Base-by-base conservation (phyloP, 2,113 vertebrate genomes). In the Python bivittatus region DNA sequence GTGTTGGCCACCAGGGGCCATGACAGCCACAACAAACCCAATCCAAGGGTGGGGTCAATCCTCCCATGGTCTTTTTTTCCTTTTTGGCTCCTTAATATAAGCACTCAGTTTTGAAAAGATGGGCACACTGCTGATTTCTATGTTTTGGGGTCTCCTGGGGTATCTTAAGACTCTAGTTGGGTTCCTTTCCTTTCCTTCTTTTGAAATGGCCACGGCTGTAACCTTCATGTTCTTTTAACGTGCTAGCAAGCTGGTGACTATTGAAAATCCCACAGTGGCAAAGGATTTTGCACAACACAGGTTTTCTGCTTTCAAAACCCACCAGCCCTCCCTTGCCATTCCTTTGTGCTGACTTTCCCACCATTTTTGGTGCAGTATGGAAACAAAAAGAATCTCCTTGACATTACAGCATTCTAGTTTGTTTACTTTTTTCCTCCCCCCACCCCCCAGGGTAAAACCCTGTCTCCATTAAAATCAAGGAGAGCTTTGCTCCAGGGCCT, bases 121-220 rank as follows among this genome's bases (percentile, higher is more conserved):
- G 89, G 88, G 95, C 95, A 94, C 90, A 95, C 89, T 95, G 86
- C 72, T 91, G 92, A 94, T 52, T 91, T 94, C 88, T 52, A 10
- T 29, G 85, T 86, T 89, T n/a, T 91, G 90, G 85, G 38, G 88
- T 95, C 86, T 93, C 29, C 20, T 29, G 33, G 53, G 44, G 42
- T 94, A 93, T 95, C 54, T 87, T 84, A 85, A 83, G 33, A 84
- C 93, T 92, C 92, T 90, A 90, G n/a, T 90, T 17, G 57, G 57
- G 57, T 4, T 68, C n/a, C 61, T 92, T 88, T 60, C 33, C 53
- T 64, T 57, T 61, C 22, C 44, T 58, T 57, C 54, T 11, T 29
- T 25, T 27, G 33, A 89, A 92, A 83, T 6, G 17, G 12, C 4
- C 25, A 72, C 4, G 12, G 58, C 27, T 91, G 93, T 84, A 83